Conservation (phyloP, 2,113 vertebrate genomes). For the Lepus europaeus region DNA sequence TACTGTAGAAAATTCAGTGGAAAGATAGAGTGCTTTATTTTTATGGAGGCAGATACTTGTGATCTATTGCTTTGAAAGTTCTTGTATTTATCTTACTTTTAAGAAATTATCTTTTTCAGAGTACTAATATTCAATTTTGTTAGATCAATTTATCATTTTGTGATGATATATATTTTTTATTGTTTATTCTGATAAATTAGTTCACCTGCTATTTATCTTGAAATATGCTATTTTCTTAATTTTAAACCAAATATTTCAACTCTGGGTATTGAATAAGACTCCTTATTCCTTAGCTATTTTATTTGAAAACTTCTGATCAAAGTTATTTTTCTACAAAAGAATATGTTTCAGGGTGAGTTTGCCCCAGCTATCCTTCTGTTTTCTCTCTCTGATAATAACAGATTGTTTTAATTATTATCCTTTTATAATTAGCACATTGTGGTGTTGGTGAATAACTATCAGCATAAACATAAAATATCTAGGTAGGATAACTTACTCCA, state of each 20-base stretch:
- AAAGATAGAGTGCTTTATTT: not conserved
- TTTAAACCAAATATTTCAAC: not conserved
- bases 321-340: not conserved
- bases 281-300: not conserved
- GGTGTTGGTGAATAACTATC: constrained; percentile 54
- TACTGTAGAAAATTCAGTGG: not conserved
- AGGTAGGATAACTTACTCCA: not conserved
- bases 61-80: not conserved
- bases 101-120: not conserved
- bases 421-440: constrained; percentile 45
- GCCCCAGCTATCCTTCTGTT: constrained; percentile 45
- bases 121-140: not conserved
- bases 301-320: not conserved
- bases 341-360: constrained; percentile 7
- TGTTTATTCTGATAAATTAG: not conserved
- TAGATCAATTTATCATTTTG: not conserved
- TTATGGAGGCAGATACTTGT: not conserved
- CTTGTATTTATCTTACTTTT: constrained; percentile 26
- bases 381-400: constrained; percentile 30
- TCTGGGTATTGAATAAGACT: not conserved
- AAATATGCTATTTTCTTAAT: not conserved
- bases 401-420: constrained; percentile 70
- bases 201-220: not conserved
- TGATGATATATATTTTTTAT: not conserved
- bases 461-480: constrained; percentile 27